These are phyloP conservation scores for Ornithoptera alexandrae DNA, from an alignment of 2,888 invertebrate species.

Conservation along the genomic window DNA sequence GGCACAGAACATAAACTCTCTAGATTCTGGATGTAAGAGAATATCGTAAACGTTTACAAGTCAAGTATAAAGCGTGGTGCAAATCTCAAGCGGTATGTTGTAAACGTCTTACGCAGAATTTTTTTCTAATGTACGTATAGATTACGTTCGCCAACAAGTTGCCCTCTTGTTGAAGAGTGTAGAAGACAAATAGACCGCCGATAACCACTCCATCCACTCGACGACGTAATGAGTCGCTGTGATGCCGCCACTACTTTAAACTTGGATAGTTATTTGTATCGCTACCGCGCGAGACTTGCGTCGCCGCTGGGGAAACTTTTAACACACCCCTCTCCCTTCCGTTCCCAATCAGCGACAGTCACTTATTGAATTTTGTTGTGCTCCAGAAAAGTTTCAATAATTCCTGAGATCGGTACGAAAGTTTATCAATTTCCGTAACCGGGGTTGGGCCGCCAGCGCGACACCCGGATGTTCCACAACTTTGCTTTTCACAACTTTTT, in stretches of 20 bases:
- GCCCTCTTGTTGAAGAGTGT: too few relatives aligned
- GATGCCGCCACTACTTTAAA: too few relatives aligned
- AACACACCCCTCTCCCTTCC: slow-evolving; percentile 33
- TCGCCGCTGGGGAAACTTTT: slow-evolving; percentile 31
- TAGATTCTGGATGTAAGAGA: slow-evolving; percentile 64
- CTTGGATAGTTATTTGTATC: too few relatives aligned
- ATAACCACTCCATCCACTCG: too few relatives aligned
- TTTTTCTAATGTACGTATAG: neutral
- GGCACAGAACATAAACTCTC: slow-evolving; percentile 60
- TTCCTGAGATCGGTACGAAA: slow-evolving; percentile 65
- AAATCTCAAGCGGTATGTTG: slow-evolving; percentile 16
- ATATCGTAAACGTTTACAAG: slow-evolving; percentile 71
- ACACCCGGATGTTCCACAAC: slow-evolving; percentile 40
- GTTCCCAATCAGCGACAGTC: slow-evolving; percentile 73
- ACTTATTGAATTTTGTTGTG: slow-evolving; percentile 79
- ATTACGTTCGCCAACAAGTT: too few relatives aligned
- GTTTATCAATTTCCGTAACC: slow-evolving; percentile 76
- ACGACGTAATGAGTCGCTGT: too few relatives aligned
- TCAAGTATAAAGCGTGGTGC: slow-evolving; percentile 45
- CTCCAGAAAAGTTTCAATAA: slow-evolving; percentile 72
- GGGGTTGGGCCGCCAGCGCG: slow-evolving; percentile 41
- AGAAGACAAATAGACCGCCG: too few relatives aligned
- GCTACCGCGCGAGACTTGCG: slow-evolving; percentile 19
- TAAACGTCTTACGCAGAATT: neutral
- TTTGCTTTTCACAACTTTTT: slow-evolving; percentile 25